phyloP scores from a whole-genome alignment of 2,888 invertebrate genomes.

The Mystacides longicornis region DNA sequence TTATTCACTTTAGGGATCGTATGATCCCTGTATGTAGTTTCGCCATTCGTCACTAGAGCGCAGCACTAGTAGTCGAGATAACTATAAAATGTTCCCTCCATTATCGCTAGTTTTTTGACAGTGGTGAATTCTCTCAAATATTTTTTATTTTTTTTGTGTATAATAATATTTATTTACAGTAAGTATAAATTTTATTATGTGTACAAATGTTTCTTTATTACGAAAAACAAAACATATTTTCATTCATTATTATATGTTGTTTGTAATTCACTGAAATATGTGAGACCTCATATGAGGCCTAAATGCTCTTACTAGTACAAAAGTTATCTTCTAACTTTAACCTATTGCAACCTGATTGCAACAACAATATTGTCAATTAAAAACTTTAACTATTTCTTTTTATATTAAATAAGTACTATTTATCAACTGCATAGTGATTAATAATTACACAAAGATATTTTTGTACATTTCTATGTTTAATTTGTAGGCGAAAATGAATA shows the following conservation, averaged over 20 bases:
- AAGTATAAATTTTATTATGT: conserved; percentile 3
- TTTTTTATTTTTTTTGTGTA: neutral
- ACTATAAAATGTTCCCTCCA: conserved; percentile 4
- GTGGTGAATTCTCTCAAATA: neutral
- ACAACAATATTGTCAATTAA: neutral
- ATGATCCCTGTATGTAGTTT: neutral
- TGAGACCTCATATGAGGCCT: conserved; percentile 7
- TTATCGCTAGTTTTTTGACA: neutral
- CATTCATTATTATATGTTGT: neutral
- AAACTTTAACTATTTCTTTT: neutral
- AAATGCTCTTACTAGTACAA: conserved; percentile 5
- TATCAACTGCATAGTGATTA: neutral
- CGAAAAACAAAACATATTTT: neutral
- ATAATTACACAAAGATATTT: neutral
- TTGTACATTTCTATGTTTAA: neutral
- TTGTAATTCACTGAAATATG: neutral
- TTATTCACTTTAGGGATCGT: neutral
- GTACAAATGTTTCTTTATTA: neutral
- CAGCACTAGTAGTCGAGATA: neutral
- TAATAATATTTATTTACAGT: neutral
- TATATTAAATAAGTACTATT: neutral
- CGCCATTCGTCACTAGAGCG: neutral
- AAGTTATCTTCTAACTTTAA: neutral
- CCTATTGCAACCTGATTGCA: neutral
- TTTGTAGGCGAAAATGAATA: conserved; percentile 2